Percentiles rank a stretch among this genome's conserved stretches.
Evolutionary conservation across 2,888 invertebrate genomes (phyloP).

Genomic region (Mimachlamys varia): DNA sequence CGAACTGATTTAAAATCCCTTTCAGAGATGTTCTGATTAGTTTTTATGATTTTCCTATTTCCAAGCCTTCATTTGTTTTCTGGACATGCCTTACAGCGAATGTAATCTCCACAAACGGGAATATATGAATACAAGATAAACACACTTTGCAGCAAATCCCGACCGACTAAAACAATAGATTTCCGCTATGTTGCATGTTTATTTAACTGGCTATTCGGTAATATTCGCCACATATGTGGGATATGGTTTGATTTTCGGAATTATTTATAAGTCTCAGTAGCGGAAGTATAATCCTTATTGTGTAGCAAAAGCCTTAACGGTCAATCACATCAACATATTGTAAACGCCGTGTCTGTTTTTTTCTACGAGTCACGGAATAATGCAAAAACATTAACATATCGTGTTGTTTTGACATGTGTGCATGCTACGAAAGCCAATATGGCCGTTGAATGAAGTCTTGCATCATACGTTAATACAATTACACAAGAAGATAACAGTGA

Average conservation of each 20-base stretch:
- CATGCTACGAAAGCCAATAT: background rate
- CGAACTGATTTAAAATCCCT: too few relatives aligned
- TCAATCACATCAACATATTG: background rate
- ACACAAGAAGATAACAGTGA: background rate
- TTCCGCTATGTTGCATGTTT: background rate
- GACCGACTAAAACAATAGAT: background rate
- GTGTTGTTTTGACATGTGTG: slow-evolving; percentile 18
- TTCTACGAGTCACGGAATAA: background rate
- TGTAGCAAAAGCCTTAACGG: background rate
- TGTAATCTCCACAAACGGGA: background rate
- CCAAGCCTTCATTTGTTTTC: background rate
- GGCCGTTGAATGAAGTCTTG: background rate
- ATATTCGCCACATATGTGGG: background rate
- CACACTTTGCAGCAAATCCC: background rate
- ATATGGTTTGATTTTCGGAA: background rate
- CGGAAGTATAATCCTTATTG: background rate
- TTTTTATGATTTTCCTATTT: background rate
- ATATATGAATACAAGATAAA: background rate
- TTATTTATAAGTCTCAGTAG: background rate
- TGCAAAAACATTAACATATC: background rate
- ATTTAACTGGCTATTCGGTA: background rate
- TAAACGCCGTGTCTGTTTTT: background rate
- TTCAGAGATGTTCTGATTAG: too few relatives aligned
- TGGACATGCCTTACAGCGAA: background rate
- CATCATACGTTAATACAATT: background rate